A percentile compares a stretch with the other conserved stretches of the same genome.
Conservation (phyloP, 2,113 vertebrate genomes). For the Ceratotherium simum region DNA sequence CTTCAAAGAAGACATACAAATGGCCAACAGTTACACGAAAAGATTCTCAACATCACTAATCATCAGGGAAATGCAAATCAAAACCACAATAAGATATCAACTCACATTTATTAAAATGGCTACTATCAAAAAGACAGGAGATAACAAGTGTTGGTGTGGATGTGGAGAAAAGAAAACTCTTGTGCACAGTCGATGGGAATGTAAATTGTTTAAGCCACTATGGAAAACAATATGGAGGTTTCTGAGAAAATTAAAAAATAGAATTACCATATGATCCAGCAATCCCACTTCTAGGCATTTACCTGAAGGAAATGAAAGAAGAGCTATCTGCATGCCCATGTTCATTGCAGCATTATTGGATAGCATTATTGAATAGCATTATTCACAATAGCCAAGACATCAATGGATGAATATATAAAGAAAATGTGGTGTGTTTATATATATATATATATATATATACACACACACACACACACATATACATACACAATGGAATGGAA, state of each 20-base stretch:
- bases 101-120: background rate
- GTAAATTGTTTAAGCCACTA: background rate
- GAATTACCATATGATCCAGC: background rate
- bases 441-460: too few relatives aligned
- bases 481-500: too few relatives aligned
- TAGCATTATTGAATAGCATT: too few relatives aligned
- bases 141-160: background rate
- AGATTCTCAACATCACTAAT: background rate
- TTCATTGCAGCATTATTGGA: background rate
- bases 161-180: background rate
- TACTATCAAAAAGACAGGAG: background rate
- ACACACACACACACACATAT: too few relatives aligned
- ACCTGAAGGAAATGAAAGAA: background rate
- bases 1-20: background rate
- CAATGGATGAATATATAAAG: too few relatives aligned
- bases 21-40: too few relatives aligned
- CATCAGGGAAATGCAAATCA: background rate
- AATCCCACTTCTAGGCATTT: background rate
- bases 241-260: background rate
- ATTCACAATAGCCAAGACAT: too few relatives aligned
- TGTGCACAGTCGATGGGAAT: background rate
- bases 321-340: background rate
- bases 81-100: background rate
- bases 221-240: background rate
- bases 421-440: too few relatives aligned